phyloP scores from a whole-genome alignment of 2,888 invertebrate species.

The Dynastes grantii region DNA sequence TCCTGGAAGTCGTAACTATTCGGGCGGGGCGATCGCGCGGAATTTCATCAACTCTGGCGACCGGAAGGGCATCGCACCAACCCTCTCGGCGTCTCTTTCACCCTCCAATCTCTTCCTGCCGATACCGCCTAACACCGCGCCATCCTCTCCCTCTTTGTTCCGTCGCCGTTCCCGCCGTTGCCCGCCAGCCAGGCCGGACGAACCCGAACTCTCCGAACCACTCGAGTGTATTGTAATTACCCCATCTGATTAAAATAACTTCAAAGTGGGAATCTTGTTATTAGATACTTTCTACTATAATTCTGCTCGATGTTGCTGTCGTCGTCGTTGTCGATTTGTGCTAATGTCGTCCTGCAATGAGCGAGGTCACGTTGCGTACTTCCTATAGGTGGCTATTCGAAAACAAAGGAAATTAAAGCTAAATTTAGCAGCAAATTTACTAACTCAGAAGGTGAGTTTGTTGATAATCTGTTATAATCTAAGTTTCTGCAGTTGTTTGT shows the following conservation, averaged over 20 bases:
- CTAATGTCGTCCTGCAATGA: background rate
- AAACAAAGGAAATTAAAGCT: background rate
- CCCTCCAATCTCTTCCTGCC: constrained; percentile 52
- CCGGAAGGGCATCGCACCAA: constrained; percentile 77
- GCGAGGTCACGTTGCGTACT: background rate
- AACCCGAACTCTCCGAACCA: constrained; percentile 58
- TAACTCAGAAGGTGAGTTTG: too few relatives aligned
- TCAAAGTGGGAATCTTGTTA: constrained; percentile 70
- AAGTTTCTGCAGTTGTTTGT: too few relatives aligned
- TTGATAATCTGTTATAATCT: too few relatives aligned
- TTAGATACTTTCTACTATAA: constrained; percentile 61
- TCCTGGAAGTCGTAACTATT: constrained; percentile 70
- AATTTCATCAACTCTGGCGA: constrained; percentile 75
- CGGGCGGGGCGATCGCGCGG: constrained; percentile 68
- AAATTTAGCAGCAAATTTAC: too few relatives aligned
- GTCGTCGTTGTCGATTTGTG: constrained; percentile 23
- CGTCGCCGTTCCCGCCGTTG: constrained; percentile 48
- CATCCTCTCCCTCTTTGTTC: constrained; percentile 61
- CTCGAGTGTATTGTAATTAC: constrained; percentile 69
- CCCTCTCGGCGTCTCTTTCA: constrained; percentile 67
- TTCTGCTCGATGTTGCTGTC: constrained; percentile 33
- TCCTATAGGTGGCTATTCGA: background rate
- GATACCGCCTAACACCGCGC: constrained; percentile 57
- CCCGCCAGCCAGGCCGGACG: constrained; percentile 51
- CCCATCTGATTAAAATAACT: constrained; percentile 68